Evolutionary conservation across 2,797 vertebrate species (phyloP), one percentile per base, ranked within the genome.

Genomic region (Antrozous pallidus): DNA sequence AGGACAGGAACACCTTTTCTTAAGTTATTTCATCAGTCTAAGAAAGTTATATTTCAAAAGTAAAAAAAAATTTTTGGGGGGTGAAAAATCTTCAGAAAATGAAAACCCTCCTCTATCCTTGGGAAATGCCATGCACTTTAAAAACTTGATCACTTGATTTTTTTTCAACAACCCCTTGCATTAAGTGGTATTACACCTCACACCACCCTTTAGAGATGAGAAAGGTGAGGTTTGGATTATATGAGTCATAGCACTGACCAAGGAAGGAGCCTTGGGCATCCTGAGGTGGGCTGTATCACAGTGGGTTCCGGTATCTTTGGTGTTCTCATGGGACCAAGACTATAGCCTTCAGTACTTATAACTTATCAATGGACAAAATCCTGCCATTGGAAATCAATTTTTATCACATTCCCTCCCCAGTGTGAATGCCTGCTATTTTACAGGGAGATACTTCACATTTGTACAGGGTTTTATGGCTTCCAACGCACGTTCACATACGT

Each of bases 301-400:
- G 14, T 42, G 51, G 61, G 1, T 88, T 93, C 45, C 74, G 20
- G 0, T 82, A 16, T 93, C 54, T 89, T 94, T 88, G 49, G 2
- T 91, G 40, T 75, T 88, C 33, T 26, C 16, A 3, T n/a, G 42
- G 65, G 86, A 49, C 22, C 40, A 69, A 74, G 67, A 83, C 26
- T 8, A 6, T 67, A 70, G 82, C 26, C 14, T 38, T 75, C 42
- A 61, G 56, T 36, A 74, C 45, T 88, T 12, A 51, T 77, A 85
- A 78, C 40, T 87, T 77, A 90, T 9, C 65, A 75, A 0, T 91
- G 51, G 90, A 58, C 47, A 78, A 83, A 85, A 75, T 78, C 54
- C 42, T 73, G 20, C 90, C 20, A 81, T 63, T 84, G 47, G 73
- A 70, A 93, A 94, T 89, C 14, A 42, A 10, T 73, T 95, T 88